A percentile compares a stretch with the other conserved stretches of the same genome.
Conservation (phyloP, 2,888 invertebrate species). For the Drosophila mimetica region DNA sequence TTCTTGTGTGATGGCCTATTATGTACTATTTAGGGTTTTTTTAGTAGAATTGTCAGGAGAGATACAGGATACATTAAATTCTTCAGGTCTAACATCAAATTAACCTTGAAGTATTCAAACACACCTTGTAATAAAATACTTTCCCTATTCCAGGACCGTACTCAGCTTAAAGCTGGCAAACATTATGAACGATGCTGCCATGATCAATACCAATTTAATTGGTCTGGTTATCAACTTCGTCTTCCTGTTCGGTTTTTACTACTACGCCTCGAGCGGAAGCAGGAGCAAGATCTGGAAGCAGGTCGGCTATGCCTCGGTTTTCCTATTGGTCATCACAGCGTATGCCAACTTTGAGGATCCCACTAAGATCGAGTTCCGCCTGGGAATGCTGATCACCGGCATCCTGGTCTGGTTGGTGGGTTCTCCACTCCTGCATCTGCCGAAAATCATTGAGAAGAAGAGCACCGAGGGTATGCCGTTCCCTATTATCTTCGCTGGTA, state of each 20-base stretch:
- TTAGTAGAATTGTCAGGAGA: no score
- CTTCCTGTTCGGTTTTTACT: conserved; percentile 89
- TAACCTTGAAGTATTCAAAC: not conserved
- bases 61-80: no score
- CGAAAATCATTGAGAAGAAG: conserved; percentile 90
- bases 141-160: conserved; percentile 86
- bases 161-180: conserved; percentile 91
- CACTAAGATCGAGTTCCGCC: conserved; percentile 88
- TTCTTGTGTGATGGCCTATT: no score
- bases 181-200: conserved; percentile 89
- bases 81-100: no score
- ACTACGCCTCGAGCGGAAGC: conserved; percentile 86
- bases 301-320: conserved; percentile 86
- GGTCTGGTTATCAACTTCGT: conserved; percentile 89
- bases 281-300: conserved; percentile 86
- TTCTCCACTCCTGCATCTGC: conserved; percentile 89
- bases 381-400: conserved; percentile 89
- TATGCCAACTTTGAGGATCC: conserved; percentile 89
- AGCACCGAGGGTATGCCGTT: conserved; percentile 95
- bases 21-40: no score
- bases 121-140: not conserved
- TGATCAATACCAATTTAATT: conserved; percentile 91
- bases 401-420: conserved; percentile 87
- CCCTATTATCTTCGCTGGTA: conserved; percentile 93
- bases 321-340: conserved; percentile 87